Percentiles rank a stretch among this genome's conserved stretches.
phyloP scores from a whole-genome alignment of 2,113 vertebrate genomes.

The Rhinichthys klamathensis region DNA sequence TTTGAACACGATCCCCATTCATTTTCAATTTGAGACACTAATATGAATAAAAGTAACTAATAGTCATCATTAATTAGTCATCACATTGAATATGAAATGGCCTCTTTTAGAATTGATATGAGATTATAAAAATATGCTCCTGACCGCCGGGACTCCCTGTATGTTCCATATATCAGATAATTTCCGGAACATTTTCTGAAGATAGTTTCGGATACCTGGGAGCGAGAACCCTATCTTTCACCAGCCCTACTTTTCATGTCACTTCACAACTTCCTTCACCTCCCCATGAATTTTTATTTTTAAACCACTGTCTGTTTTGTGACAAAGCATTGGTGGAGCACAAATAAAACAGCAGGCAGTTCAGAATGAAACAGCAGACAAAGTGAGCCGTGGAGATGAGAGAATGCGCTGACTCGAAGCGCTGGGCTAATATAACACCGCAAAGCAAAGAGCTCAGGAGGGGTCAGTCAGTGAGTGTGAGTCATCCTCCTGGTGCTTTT shows the following conservation, averaged over 20 bases:
- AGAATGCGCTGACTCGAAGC: conserved; percentile 57
- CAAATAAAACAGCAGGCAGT: conserved; percentile 58
- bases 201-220: conserved; percentile 1
- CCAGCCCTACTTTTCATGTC: conserved; percentile 36
- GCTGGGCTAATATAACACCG: conserved; percentile 62
- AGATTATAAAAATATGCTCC: conserved; percentile 46
- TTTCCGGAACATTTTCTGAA: conserved; percentile 30
- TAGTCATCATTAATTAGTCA: conserved; percentile 53
- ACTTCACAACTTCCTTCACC: conserved; percentile 64
- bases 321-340: conserved; percentile 63
- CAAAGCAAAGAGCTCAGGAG: conserved; percentile 62
- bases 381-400: conserved; percentile 47
- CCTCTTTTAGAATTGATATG: conserved; percentile 49
- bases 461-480: conserved; percentile 61
- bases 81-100: conserved; percentile 45
- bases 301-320: conserved; percentile 68
- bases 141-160: conserved; percentile 26
- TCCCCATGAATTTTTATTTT: conserved; percentile 68
- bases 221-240: conserved; percentile 14
- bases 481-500: conserved; percentile 68
- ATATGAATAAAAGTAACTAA: conserved; percentile 55
- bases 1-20: conserved; percentile 49
- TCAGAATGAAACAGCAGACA: conserved; percentile 47
- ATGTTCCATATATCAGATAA: conserved; percentile 35
- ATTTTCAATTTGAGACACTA: conserved; percentile 44